These are phyloP conservation scores for Drosophila oshimai DNA, from an alignment of 1,140 invertebrate genomes.

Conservation along the genomic window DNA sequence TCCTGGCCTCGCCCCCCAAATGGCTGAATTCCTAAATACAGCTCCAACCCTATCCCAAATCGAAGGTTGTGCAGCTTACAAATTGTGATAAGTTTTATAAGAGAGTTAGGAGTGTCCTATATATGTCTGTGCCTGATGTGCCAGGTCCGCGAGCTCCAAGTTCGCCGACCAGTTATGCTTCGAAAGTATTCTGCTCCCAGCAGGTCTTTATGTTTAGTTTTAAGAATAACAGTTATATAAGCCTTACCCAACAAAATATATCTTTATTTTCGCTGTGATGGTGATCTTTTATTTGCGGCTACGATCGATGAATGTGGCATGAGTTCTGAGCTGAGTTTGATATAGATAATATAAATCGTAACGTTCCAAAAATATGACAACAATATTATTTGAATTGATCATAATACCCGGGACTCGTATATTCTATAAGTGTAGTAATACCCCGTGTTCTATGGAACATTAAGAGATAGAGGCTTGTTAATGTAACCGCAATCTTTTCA, in stretches of 20 bases:
- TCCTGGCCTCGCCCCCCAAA: neutral
- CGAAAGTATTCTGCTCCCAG: conserved; percentile 39
- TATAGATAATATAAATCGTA: no score
- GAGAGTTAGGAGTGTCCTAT: conserved; percentile 19
- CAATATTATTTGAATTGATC: no score
- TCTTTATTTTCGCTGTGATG: conserved; percentile 29
- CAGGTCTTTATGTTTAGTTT: conserved; percentile 32
- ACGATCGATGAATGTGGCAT: conserved; percentile 19
- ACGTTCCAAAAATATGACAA: no score
- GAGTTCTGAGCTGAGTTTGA: conserved; percentile 5
- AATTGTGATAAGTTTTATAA: conserved; percentile 55
- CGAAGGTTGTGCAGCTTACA: conserved; percentile 2
- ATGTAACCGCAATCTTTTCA: no score
- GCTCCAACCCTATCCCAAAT: neutral
- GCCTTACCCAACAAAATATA: conserved; percentile 49
- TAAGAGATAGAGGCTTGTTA: no score
- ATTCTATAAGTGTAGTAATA: no score
- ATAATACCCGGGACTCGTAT: no score
- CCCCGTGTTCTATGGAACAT: no score
- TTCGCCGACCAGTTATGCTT: conserved; percentile 19
- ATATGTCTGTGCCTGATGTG: conserved; percentile 11
- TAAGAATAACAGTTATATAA: conserved; percentile 15
- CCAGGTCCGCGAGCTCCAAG: neutral
- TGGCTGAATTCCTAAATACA: conserved; percentile 16
- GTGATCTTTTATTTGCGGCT: conserved; percentile 17